Evolutionary conservation across 2,888 invertebrate species (phyloP), one percentile per base, ranked within the genome.

Genomic region (Megamerina dolium): DNA sequence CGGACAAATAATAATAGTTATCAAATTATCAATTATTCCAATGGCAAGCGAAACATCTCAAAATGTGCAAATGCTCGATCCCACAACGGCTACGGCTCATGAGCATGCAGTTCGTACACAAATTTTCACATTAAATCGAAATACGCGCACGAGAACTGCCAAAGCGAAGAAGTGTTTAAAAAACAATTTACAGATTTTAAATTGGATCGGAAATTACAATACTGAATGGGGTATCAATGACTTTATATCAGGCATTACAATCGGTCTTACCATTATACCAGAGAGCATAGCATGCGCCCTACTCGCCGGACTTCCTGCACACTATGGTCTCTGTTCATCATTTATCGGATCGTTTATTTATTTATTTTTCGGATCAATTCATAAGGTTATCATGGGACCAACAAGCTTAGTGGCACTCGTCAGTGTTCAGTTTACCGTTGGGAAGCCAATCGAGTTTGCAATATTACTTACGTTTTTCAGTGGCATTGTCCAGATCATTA

Each of bases 261-360:
- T 94, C 6, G 93, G 92, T 1, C 76, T 94, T 31, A 94, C 92
- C 13, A 83, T 94, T 66, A 89, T 94, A 55, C 94, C 93, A 6
- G 93, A 93, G 74, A 89, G 90, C 57, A 85, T 95, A 59, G 94
- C 94, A n/a, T 93, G 93, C 66, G 92, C 94, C 27, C 76, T 84
- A 49, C 75, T 94, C 16, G 93, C 93, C 5, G 83, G 85, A 39
- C 74, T 93, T 40, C 83, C 86, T 5, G 83, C 91, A 20, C 87
- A 90, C 76, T 91, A 89, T 74, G 95, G 95, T 1, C 76, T 96
- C 5, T 95, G 95, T 68, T 89, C 93, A 2, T 85, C 93, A 0
- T 91, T 94, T 64, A 78, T 92, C 64, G 89, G 90, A 1, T 85
- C 87, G 38, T 85, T 93, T 60, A 76, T 93, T 43, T 96, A 96